A percentile compares a stretch with the other conserved stretches of the same genome.
Conservation (phyloP, 2,113 vertebrate genomes). For the Zosterops hypoxanthus region DNA sequence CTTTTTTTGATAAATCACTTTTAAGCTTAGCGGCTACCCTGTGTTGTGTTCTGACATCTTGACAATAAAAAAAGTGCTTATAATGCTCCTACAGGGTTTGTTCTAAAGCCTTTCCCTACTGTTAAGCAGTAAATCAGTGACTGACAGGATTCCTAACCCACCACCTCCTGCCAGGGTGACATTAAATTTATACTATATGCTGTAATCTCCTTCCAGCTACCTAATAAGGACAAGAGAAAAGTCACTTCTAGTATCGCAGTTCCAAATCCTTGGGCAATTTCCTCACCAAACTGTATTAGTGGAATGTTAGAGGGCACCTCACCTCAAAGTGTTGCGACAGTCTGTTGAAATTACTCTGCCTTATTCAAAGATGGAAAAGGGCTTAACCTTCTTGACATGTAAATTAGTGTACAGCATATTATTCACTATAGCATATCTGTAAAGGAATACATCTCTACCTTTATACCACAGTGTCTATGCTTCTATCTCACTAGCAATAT, state of each 20-base stretch:
- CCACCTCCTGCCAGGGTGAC: conserved; percentile 52
- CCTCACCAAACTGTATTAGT: background rate
- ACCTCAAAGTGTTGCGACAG: background rate
- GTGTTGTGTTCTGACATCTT: conserved; percentile 53
- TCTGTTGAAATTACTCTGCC: background rate
- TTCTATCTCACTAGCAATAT: background rate
- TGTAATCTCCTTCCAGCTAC: conserved; percentile 47
- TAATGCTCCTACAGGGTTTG: conserved; percentile 26
- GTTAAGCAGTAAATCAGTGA: conserved; percentile 70
- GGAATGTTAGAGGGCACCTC: background rate
- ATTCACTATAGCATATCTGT: background rate
- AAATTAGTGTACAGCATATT: background rate
- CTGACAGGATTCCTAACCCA: conserved; percentile 59
- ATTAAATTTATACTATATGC: conserved; percentile 59
- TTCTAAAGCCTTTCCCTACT: conserved; percentile 60
- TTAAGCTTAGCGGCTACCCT: conserved; percentile 62
- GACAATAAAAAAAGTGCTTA: conserved; percentile 69
- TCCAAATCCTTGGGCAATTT: background rate
- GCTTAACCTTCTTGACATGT: background rate
- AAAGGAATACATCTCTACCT: background rate
- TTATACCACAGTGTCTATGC: background rate
- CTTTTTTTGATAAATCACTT: conserved; percentile 71
- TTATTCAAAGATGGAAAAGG: background rate
- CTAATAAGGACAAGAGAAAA: conserved; percentile 22
- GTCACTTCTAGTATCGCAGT: conserved; percentile 18